A percentile compares a stretch with the other conserved stretches of the same genome.
Evolutionary conservation across 2,888 invertebrate genomes (phyloP).

Genomic region (Agrotis puta): DNA sequence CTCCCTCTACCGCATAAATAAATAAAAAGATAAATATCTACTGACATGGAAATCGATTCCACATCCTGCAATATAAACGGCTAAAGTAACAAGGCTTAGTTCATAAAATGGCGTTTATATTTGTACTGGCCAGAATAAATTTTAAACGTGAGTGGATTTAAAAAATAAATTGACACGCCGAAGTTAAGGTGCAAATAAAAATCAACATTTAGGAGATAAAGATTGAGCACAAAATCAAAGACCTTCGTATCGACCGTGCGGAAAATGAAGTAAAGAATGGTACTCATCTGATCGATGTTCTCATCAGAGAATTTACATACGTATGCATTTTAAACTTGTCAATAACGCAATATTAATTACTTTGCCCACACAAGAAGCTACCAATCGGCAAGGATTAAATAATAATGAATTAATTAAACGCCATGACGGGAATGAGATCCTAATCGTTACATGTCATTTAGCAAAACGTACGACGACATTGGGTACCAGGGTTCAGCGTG

Average conservation of each 20-base stretch:
- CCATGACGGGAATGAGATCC: conserved; percentile 47
- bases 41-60: conserved; percentile 37
- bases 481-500: conserved; percentile 37
- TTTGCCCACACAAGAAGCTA: conserved; percentile 29
- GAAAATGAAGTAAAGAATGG: conserved; percentile 6
- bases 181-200: conserved; percentile 24
- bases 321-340: conserved; percentile 4
- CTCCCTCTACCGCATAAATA: conserved; percentile 39
- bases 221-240: conserved; percentile 8
- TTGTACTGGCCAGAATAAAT: conserved; percentile 30
- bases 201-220: conserved; percentile 13
- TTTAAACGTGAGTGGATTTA: conserved; percentile 12
- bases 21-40: conserved; percentile 44
- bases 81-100: conserved; percentile 23
- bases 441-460: conserved; percentile 60
- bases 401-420: conserved; percentile 47
- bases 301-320: conserved; percentile 1
- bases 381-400: conserved; percentile 39
- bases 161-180: conserved; percentile 5
- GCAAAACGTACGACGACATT: conserved; percentile 50
- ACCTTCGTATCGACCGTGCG: background rate
- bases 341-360: conserved; percentile 12
- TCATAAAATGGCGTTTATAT: conserved; percentile 47
- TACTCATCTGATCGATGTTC: background rate
- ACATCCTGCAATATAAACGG: conserved; percentile 38